Percentiles rank a stretch among this genome's conserved stretches.
Evolutionary conservation across 2,888 invertebrate genomes (phyloP).

Genomic region (Chalcis sispes): DNA sequence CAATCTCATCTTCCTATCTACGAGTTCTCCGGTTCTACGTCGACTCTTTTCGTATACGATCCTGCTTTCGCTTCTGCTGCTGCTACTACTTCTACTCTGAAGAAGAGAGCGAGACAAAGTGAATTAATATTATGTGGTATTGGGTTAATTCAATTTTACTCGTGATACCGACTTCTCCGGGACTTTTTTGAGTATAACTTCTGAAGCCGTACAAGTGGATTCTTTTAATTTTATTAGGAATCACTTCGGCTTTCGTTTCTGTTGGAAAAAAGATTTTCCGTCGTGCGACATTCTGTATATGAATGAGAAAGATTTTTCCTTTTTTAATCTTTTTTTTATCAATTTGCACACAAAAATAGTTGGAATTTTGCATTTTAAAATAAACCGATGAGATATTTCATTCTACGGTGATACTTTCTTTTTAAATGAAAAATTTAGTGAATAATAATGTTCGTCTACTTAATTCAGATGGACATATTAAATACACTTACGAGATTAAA

Average conservation of each 20-base stretch:
- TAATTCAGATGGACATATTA: too few relatives aligned
- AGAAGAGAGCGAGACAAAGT: constrained; percentile 52
- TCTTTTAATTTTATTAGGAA: constrained; percentile 31
- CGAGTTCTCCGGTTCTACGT: constrained; percentile 6
- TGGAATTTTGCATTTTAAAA: too few relatives aligned
- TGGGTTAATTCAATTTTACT: constrained; percentile 41
- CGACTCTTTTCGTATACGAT: not conserved
- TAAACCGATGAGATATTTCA: too few relatives aligned
- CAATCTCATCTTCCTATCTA: constrained; percentile 56
- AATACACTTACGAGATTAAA: too few relatives aligned
- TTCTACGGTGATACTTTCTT: too few relatives aligned
- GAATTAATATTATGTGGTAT: constrained; percentile 55
- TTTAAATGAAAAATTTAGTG: too few relatives aligned
- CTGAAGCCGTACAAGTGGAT: not conserved
- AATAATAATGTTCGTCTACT: too few relatives aligned
- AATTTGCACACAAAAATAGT: not conserved
- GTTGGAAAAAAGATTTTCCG: not conserved
- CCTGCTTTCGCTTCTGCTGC: constrained; percentile 3
- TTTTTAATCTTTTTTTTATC: not conserved
- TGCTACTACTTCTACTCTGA: not conserved
- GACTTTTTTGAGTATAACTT: constrained; percentile 2
- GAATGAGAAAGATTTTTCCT: not conserved
- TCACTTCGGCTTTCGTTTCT: not conserved
- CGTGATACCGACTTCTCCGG: not conserved
- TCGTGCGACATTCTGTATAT: not conserved